Evolutionary conservation across 1,140 invertebrate species (phyloP).

Genomic region (Camponotus pennsylvanicus): DNA sequence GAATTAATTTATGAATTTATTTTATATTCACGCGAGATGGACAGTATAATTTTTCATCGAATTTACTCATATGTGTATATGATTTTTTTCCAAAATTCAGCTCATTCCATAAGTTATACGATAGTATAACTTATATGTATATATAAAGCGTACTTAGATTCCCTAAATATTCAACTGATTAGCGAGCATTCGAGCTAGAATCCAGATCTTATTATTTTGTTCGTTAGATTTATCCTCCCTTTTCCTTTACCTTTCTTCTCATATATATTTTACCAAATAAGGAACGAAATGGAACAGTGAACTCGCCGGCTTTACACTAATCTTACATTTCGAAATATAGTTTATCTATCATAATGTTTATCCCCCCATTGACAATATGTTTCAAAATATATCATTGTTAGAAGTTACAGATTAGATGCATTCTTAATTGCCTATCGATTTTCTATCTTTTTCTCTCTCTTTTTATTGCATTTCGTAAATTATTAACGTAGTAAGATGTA

Average conservation of each 20-base stretch:
- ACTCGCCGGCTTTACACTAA: conserved; percentile 49
- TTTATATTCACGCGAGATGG: neutral
- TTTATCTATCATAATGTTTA: conserved; percentile 84
- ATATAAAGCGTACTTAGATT: conserved; percentile 18
- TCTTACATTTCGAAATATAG: conserved; percentile 82
- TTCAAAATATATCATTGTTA: conserved; percentile 85
- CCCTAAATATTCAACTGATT: conserved; percentile 60
- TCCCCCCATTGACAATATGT: conserved; percentile 84
- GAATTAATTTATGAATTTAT: conserved; percentile 1
- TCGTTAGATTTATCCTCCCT: neutral
- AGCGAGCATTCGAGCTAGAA: conserved; percentile 37
- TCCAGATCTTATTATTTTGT: conserved; percentile 50
- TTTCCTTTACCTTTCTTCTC: neutral
- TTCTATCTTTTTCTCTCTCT: neutral
- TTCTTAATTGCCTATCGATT: neutral
- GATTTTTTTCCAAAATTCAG: conserved; percentile 26
- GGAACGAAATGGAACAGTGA: conserved; percentile 49
- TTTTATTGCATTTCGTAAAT: neutral
- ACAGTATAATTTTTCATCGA: conserved; percentile 43
- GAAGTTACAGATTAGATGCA: conserved; percentile 74
- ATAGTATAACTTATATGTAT: conserved; percentile 58
- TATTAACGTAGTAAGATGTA: neutral
- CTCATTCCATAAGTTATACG: conserved; percentile 56
- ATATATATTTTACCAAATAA: neutral
- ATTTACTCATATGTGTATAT: neutral